phyloP scores from a whole-genome alignment of 1,140 invertebrate genomes.

The Drosophila takahashii region DNA sequence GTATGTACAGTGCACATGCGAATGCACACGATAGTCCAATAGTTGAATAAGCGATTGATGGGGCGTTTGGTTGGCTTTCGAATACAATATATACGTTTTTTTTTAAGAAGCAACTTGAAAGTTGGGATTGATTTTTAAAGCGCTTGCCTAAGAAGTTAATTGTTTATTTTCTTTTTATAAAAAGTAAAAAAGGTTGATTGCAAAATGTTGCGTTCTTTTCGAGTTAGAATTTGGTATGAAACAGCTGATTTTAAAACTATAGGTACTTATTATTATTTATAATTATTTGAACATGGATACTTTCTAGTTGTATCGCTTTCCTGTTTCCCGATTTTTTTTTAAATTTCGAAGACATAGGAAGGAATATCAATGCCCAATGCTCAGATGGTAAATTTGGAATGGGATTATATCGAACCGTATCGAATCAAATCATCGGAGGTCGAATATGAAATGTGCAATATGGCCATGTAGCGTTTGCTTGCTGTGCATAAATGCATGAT shows the following conservation, averaged over 20 bases:
- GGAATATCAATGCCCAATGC: conserved; percentile 3
- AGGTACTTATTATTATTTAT: too few species aligned
- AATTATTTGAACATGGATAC: too few species aligned
- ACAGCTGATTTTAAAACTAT: too few species aligned
- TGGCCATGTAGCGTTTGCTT: conserved; percentile 14
- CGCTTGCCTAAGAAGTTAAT: too few species aligned
- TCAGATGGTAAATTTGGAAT: conserved; percentile 3
- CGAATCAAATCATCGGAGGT: neutral
- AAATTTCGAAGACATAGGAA: neutral
- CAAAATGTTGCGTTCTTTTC: too few species aligned
- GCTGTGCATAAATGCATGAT: conserved; percentile 33
- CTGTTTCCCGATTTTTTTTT: too few species aligned
- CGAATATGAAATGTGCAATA: conserved; percentile 3
- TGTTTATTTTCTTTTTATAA: too few species aligned
- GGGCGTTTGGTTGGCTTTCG: neutral
- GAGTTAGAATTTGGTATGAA: too few species aligned
- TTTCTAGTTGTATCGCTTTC: too few species aligned
- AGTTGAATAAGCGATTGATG: conserved; percentile 12
- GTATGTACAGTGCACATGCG: conserved; percentile 2
- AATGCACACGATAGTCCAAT: conserved; percentile 17
- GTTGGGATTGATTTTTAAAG: too few species aligned
- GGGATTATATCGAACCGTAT: neutral
- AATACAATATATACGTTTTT: neutral
- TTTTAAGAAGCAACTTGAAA: neutral
- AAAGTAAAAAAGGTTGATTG: too few species aligned